phyloP scores from a whole-genome alignment of 2,113 vertebrate species.

The Lycaon pictus region DNA sequence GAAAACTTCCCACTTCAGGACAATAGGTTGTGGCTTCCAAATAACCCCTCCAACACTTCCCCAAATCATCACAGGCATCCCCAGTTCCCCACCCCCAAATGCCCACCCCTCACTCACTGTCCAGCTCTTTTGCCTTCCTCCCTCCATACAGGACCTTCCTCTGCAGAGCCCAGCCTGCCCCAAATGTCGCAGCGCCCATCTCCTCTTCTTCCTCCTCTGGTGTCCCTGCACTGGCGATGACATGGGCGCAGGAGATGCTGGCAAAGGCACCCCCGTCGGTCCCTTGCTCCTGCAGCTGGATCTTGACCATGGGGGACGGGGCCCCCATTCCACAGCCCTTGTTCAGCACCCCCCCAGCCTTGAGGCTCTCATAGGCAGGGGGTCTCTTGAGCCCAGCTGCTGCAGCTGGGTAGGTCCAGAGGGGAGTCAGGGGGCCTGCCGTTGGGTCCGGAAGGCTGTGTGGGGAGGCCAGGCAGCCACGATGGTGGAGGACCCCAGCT shows the following conservation, averaged over 20 bases:
- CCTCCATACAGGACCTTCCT: slow-evolving; percentile 91
- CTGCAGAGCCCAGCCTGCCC: slow-evolving; percentile 92
- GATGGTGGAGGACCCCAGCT: slow-evolving; percentile 85
- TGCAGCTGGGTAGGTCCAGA: slow-evolving; percentile 94
- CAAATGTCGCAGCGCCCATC: slow-evolving; percentile 72
- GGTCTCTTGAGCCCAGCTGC: slow-evolving; percentile 92
- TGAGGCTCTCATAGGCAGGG: slow-evolving; percentile 93
- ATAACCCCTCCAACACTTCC: not conserved
- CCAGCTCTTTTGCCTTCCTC: slow-evolving; percentile 90
- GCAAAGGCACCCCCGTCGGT: slow-evolving; percentile 77
- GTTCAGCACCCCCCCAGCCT: slow-evolving; percentile 83
- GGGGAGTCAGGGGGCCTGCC: slow-evolving; percentile 85
- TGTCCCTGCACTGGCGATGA: slow-evolving; percentile 77
- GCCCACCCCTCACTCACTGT: slow-evolving; percentile 89
- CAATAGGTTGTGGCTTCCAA: slow-evolving; percentile 63
- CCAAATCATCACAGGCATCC: not conserved
- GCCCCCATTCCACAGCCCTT: slow-evolving; percentile 78
- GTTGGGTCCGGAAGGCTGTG: slow-evolving; percentile 86
- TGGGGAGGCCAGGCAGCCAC: slow-evolving; percentile 86
- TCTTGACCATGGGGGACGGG: slow-evolving; percentile 78
- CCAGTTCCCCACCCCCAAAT: not conserved
- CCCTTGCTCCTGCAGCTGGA: slow-evolving; percentile 83
- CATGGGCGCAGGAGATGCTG: slow-evolving; percentile 82
- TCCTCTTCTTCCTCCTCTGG: slow-evolving; percentile 77
- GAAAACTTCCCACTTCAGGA: slow-evolving; percentile 51